These are phyloP conservation scores for Centropus unirufus DNA, from an alignment of 2,113 vertebrate genomes.

Conservation along the genomic window DNA sequence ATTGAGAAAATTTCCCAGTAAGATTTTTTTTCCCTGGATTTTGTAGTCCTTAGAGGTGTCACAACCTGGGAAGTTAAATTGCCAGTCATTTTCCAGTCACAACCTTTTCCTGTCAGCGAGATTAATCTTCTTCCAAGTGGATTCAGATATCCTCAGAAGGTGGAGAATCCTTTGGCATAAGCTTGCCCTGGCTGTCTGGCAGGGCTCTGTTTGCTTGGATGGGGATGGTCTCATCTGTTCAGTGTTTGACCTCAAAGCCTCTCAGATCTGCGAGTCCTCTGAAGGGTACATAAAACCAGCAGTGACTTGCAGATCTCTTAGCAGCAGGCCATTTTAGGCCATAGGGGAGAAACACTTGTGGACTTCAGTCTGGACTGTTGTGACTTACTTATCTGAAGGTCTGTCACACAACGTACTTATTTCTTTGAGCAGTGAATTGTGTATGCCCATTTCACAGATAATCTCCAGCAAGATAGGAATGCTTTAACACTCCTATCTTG, in stretches of 20 bases:
- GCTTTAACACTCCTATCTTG: background rate
- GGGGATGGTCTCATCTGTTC: background rate
- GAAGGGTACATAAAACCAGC: background rate
- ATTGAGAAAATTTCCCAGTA: background rate
- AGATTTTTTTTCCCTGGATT: background rate
- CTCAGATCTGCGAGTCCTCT: background rate
- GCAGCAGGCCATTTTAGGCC: background rate
- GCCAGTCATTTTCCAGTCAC: background rate
- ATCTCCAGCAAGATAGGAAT: background rate
- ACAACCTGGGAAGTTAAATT: background rate
- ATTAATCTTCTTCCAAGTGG: background rate
- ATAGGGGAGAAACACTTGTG: background rate
- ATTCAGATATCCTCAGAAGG: background rate
- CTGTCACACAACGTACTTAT: accelerated
- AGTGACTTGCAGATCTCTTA: background rate
- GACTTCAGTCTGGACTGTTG: background rate
- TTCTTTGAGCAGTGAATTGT: background rate
- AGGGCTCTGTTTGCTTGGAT: background rate
- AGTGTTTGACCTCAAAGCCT: background rate
- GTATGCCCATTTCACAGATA: background rate
- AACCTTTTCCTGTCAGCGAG: background rate
- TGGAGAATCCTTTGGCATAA: background rate
- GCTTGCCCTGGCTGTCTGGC: background rate
- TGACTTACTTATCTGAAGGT: background rate
- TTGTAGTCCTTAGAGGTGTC: background rate